Evolutionary conservation across 2,888 invertebrate genomes (phyloP), one percentile per base, ranked within the genome.

Genomic region (Atrina japonica): DNA sequence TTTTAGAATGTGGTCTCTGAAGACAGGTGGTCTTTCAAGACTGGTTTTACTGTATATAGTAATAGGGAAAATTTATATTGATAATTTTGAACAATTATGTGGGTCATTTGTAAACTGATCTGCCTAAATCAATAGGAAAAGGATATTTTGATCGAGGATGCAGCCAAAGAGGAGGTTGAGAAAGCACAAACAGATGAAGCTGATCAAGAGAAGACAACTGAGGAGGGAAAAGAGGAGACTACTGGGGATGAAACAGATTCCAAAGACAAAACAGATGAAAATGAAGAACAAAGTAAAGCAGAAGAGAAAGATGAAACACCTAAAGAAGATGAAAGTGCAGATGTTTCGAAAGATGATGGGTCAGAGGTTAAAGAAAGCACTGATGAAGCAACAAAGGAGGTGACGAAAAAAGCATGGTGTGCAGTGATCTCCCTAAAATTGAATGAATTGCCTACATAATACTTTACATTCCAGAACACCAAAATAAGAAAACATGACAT

Each of bases 151-250:
- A 63, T 56, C 25, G 61, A 73, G 64, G 64, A 69, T 59, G 47
- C 41, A 41, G 66, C 45, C 55, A 63, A 63, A 21, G 47, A 47
- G 59, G 59, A 70, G n/a, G 52, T 25, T 27, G 47, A 66, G 49
- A 55, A 59, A 55, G 56, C 23, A 40, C 43, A 67, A 25, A 52
- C 41, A 56, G 58, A 50, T 27, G 55, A 49, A 9, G 41, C 45
- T 56, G 52, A 67, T 45, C 50, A 50, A 29, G 63, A 40, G 53
- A 50, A 43, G 6, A 49, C 27, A 55, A 21, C 35, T 29, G 41
- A 30, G 35, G 63, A 63, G 5, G 6, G 27, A 21, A 23, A 23
- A 23, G 52, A 52, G 11, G 52, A 21, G 21, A 50, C 18, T 16
- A 14, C 16, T 2, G 7, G 40, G 35, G 18, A 40, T 16, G 27